Evolutionary conservation across 1,140 invertebrate genomes (phyloP), one percentile per base, ranked within the genome.

Genomic region (Calliphora vicina): DNA sequence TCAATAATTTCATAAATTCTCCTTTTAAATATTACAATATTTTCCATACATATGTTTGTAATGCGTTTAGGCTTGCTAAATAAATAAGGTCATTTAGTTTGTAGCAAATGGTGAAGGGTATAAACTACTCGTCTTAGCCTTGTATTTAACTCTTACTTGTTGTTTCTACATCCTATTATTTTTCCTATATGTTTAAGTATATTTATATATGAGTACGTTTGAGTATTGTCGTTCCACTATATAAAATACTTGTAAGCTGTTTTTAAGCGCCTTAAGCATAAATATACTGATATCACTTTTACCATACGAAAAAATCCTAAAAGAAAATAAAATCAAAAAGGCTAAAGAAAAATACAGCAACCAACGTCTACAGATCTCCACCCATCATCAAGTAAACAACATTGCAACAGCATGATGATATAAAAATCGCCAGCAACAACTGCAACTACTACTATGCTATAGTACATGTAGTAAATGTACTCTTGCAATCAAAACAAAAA

Each of bases 251-350:
- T 78, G 74, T 78, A 78, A 78, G 74, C 74, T 45, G 8, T 45
- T 25, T 35, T 78, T 78, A 78, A 78, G 74, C 74, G 74, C 74
- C 74, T 78, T 78, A 78, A 45, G 74, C 20, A 78, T 78, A 78
- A 78, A 43, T 78, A 23, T 67, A 67, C 61, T 25, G 61, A 50
- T 67, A 67, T 67, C 61, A 67, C 61, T 67, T 10, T 23, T 76
- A 13, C 6, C 35, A 35, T 35, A 35, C 35, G 10, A 35, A 35
- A 35, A 35, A 10, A 35, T 8, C 6, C 35, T 0, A 35, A 35
- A 35, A 35, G 10, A 10, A 35, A 35, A 35, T 35, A 5, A 35
- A 35, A 35, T 35, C 35, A 35, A 35, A 35, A 35, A 35, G 4
- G 35, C 35, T 74, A 74, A 42, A 74, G 15, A 74, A 17, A n/a